Evolutionary conservation across 2,113 vertebrate genomes (phyloP).

Genomic region (Dicrurus megarhynchus): DNA sequence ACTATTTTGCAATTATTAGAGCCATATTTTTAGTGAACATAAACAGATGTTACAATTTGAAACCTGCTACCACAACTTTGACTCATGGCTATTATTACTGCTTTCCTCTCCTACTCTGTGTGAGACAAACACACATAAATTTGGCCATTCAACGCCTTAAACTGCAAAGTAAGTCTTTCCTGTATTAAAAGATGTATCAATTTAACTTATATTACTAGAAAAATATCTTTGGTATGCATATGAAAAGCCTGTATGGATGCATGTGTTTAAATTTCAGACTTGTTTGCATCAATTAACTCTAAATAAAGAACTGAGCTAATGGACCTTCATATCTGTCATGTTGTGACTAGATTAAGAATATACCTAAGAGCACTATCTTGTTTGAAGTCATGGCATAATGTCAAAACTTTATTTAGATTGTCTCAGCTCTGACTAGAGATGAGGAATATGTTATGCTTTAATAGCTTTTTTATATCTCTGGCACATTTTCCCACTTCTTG

Average conservation of each 20-base stretch:
- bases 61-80: neutral
- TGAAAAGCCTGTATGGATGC: neutral
- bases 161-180: neutral
- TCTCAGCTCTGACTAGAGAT: neutral
- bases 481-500: neutral
- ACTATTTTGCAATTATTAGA: constrained; percentile 35
- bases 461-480: neutral
- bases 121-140: neutral
- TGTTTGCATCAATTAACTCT: neutral
- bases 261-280: neutral
- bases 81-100: neutral
- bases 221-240: neutral
- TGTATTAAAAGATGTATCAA: neutral
- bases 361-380: neutral
- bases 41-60: neutral
- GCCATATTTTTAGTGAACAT: constrained; percentile 23
- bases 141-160: neutral
- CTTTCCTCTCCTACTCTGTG: neutral
- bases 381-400: neutral
- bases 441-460: neutral
- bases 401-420: neutral
- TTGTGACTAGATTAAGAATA: neutral
- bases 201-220: neutral
- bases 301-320: neutral
- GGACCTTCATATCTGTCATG: neutral